Conservation (phyloP, 1,140 invertebrate species). For the silkworm (Bombyx mori) region DNA sequence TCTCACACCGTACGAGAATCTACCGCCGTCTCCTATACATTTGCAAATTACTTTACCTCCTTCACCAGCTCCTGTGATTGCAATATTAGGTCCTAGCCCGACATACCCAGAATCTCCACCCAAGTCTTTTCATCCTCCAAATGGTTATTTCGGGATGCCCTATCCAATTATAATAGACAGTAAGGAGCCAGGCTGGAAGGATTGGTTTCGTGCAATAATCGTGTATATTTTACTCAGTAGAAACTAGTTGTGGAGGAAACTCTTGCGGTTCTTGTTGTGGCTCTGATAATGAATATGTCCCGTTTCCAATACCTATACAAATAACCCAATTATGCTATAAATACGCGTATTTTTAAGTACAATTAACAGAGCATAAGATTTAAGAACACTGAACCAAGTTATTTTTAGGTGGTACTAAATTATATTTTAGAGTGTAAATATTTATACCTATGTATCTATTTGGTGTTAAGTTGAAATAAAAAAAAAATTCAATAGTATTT, state of each 20-base stretch:
- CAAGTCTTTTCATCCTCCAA: constrained; percentile 6
- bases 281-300: constrained; percentile 2
- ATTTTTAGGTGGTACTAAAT: neutral
- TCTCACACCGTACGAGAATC: neutral
- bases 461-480: no score
- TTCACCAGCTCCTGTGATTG: constrained; percentile 20
- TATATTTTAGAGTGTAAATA: neutral
- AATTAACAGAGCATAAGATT: neutral
- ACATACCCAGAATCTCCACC: constrained; percentile 3
- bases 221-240: constrained; percentile 14
- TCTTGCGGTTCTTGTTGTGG: constrained; percentile 18
- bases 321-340: constrained; percentile 8
- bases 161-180: constrained; percentile 22
- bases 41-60: constrained; percentile 36
- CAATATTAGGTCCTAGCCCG: constrained; percentile 10
- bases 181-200: constrained; percentile 23
- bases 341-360: neutral
- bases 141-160: constrained; percentile 3
- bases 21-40: constrained; percentile 16
- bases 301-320: constrained; percentile 12
- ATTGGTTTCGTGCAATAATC: constrained; percentile 35
- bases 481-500: no score
- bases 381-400: neutral
- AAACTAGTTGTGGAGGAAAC: constrained; percentile 14
- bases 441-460: no score